These are phyloP conservation scores for Diogma glabrata DNA, from an alignment of 2,888 invertebrate genomes.

Conservation along the genomic window DNA sequence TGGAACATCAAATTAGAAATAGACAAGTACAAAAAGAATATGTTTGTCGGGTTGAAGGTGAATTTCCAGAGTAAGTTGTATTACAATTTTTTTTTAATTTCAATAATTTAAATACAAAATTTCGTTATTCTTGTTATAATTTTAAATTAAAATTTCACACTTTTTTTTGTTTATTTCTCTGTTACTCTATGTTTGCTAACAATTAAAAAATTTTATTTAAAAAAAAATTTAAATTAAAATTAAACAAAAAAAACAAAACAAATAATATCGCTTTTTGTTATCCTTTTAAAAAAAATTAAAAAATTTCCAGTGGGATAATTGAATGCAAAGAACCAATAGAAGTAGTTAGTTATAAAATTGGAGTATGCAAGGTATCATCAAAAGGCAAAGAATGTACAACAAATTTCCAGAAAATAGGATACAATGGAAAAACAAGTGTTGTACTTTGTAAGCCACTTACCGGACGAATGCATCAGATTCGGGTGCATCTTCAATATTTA, in stretches of 20 bases:
- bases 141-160: background rate
- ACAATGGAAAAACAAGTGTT: conserved; percentile 81
- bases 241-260: conserved; percentile 1
- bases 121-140: background rate
- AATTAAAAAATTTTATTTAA: background rate
- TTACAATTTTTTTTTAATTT: conserved; percentile 11
- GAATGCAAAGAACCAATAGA: conserved; percentile 86
- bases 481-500: conserved; percentile 95
- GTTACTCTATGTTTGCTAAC: background rate
- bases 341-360: conserved; percentile 90
- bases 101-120: no score
- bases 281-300: conserved; percentile 6
- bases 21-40: conserved; percentile 90
- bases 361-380: conserved; percentile 86
- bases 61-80: conserved; percentile 74
- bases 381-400: conserved; percentile 91
- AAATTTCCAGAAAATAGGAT: conserved; percentile 79
- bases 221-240: conserved; percentile 1
- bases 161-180: background rate
- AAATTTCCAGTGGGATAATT: conserved; percentile 55
- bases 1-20: conserved; percentile 91
- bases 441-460: conserved; percentile 91
- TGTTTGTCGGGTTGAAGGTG: conserved; percentile 87
- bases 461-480: conserved; percentile 97
- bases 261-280: conserved; percentile 5